Conservation (phyloP, 1,140 invertebrate genomes). For the Mizuhopecten yessoensis region DNA sequence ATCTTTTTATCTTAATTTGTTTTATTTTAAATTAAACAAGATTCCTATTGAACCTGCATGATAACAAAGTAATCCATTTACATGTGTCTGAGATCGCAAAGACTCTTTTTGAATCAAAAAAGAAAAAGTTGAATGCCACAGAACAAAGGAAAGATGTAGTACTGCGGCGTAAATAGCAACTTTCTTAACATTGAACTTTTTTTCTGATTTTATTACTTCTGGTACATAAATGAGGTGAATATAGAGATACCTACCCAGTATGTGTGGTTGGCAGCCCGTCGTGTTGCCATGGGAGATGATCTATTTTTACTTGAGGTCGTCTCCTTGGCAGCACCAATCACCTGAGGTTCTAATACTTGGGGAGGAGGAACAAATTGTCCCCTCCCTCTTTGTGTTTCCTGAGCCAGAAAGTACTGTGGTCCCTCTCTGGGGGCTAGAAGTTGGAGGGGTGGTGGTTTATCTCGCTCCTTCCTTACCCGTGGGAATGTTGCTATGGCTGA, state of each 20-base stretch:
- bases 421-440: constrained; percentile 54
- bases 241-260: constrained; percentile 5
- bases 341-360: constrained; percentile 51
- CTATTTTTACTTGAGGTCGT: not conserved
- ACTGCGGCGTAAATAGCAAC: too few species aligned
- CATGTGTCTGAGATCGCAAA: too few species aligned
- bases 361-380: constrained; percentile 43
- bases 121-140: too few species aligned
- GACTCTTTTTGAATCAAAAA: too few species aligned
- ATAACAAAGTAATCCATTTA: too few species aligned
- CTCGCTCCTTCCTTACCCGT: constrained; percentile 65
- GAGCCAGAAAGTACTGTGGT: constrained; percentile 48
- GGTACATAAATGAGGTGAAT: not conserved
- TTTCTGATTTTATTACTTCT: too few species aligned
- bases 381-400: constrained; percentile 47
- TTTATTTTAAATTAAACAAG: too few species aligned
- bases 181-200: too few species aligned
- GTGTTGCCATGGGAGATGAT: not conserved
- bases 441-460: constrained; percentile 62
- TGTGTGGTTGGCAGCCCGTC: not conserved
- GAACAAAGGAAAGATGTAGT: too few species aligned
- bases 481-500: constrained; percentile 78
- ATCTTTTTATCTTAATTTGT: too few species aligned
- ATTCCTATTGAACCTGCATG: too few species aligned
- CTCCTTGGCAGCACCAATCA: constrained; percentile 28